phyloP scores from a whole-genome alignment of 2,113 vertebrate genomes.

The Garra rufa region DNA sequence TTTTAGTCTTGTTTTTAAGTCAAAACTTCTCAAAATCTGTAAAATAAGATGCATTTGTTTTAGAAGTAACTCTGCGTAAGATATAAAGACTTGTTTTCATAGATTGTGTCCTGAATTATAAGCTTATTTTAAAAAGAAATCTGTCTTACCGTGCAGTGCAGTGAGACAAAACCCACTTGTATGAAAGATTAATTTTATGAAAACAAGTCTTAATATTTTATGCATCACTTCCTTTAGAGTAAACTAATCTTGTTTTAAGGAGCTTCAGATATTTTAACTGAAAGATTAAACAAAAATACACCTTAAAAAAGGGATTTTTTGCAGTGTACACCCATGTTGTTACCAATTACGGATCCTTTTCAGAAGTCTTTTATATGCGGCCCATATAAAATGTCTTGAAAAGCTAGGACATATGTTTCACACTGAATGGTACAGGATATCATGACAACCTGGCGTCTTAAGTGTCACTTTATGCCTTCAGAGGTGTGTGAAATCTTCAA shows the following conservation, averaged over 20 bases:
- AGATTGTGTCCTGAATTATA: background rate
- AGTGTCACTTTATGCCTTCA: background rate
- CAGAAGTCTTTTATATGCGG: background rate
- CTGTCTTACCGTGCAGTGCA: background rate
- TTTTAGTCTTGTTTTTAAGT: background rate
- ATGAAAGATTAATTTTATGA: background rate
- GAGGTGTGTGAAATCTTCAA: background rate
- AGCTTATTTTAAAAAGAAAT: background rate
- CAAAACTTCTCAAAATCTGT: background rate
- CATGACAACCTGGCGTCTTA: background rate
- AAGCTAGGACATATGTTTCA: slow-evolving; percentile 1
- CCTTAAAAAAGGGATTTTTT: background rate
- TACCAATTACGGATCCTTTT: background rate
- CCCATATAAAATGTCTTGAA: background rate
- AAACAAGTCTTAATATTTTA: background rate
- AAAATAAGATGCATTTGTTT: background rate
- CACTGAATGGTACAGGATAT: slow-evolving; percentile 10
- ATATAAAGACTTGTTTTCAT: background rate
- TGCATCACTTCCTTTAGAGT: background rate
- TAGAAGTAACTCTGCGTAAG: background rate
- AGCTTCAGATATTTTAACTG: background rate
- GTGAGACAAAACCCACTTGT: background rate
- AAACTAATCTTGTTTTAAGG: background rate
- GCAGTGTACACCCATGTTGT: background rate
- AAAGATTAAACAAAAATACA: background rate